Evolutionary conservation across 2,888 invertebrate genomes (phyloP).

Genomic region (Mythimna vitellina): DNA sequence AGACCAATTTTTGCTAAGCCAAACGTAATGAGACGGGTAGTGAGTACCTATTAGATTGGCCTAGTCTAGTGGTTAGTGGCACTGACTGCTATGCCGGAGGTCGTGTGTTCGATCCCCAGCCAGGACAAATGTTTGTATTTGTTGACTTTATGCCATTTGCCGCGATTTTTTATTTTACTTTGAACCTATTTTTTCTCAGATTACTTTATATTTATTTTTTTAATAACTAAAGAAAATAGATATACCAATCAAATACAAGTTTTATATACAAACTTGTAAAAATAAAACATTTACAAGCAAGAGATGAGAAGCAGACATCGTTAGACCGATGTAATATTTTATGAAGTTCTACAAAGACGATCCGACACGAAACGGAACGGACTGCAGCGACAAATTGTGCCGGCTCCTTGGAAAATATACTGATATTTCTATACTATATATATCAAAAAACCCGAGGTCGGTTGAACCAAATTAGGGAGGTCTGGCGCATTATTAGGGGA

Average conservation of each 20-base stretch:
- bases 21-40: constrained; percentile 28
- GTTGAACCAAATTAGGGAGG: constrained; percentile 36
- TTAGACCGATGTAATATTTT: constrained; percentile 61
- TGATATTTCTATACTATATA: constrained; percentile 60
- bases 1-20: constrained; percentile 46
- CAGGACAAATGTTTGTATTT: no score
- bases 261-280: constrained; percentile 10
- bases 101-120: no score
- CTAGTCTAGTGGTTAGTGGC: no score
- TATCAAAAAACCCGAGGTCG: constrained; percentile 44
- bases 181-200: no score
- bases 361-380: constrained; percentile 66
- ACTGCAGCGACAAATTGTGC: constrained; percentile 71
- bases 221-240: background rate
- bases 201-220: background rate
- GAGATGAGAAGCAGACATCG: constrained; percentile 49
- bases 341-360: constrained; percentile 63
- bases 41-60: background rate
- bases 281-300: constrained; percentile 47
- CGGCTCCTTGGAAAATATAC: constrained; percentile 62
- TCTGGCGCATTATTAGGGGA: constrained; percentile 18
- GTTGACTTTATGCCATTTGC: no score
- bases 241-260: background rate
- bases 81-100: no score
- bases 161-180: no score